Evolutionary conservation across 2,113 vertebrate species (phyloP).

Genomic region (Ploceus nigricollis): DNA sequence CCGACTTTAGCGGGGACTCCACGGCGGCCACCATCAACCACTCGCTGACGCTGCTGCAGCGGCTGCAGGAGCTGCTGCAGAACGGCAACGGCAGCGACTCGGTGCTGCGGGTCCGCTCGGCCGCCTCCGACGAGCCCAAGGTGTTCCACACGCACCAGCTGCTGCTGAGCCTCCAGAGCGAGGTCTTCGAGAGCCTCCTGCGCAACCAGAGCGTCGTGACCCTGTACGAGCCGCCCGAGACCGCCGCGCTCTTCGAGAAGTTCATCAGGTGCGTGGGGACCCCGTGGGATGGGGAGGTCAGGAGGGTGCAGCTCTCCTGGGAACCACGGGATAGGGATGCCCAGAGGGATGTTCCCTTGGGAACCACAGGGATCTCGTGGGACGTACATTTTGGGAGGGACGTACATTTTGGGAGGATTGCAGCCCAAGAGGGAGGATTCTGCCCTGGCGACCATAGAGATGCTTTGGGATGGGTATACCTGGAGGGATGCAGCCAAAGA

Average conservation of each 20-base stretch:
- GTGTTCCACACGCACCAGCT: conserved; percentile 84
- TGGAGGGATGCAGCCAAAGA: neutral
- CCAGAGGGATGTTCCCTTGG: neutral
- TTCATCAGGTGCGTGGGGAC: conserved; percentile 83
- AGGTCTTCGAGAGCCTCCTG: conserved; percentile 81
- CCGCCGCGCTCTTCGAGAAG: conserved; percentile 82
- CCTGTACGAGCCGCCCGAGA: conserved; percentile 80
- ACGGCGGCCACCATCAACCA: conserved; percentile 79
- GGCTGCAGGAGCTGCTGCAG: conserved; percentile 82
- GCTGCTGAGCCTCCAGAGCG: conserved; percentile 88
- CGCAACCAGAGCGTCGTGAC: conserved; percentile 73
- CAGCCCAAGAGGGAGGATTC: neutral
- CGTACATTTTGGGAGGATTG: no score
- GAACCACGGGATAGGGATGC: neutral
- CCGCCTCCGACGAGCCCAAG: conserved; percentile 82
- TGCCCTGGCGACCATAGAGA: neutral
- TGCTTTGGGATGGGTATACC: neutral
- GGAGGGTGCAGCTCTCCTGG: neutral
- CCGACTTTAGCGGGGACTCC: conserved; percentile 63
- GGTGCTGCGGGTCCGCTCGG: conserved; percentile 81
- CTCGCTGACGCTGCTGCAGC: conserved; percentile 81
- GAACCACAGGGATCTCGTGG: accelerated
- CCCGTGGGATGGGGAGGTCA: accelerated
- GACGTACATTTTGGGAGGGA: neutral
- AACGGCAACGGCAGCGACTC: conserved; percentile 87